Conservation (phyloP, 1,140 invertebrate species). For the Copidosoma floridanum region DNA sequence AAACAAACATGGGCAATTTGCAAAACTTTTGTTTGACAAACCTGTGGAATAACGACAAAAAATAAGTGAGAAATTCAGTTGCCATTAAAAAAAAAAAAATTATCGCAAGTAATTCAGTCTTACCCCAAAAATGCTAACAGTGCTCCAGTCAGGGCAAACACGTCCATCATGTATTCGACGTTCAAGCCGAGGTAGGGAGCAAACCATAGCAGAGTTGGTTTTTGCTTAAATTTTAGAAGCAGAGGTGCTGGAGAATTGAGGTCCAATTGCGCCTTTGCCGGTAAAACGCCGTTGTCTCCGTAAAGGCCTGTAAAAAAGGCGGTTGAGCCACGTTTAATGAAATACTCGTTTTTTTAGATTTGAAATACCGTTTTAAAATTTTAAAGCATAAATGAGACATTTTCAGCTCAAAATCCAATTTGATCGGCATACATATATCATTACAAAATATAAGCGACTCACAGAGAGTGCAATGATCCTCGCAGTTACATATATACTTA, state of each 20-base stretch:
- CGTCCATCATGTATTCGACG: slow-evolving; percentile 69
- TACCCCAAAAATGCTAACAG: slow-evolving; percentile 68
- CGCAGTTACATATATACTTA: too few species aligned
- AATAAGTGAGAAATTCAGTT: background rate
- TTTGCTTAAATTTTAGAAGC: slow-evolving; percentile 61
- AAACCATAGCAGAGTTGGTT: slow-evolving; percentile 71
- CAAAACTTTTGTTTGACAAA: slow-evolving; percentile 67
- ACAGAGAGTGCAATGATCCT: too few species aligned
- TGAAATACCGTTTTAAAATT: too few species aligned
- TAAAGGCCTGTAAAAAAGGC: slow-evolving; percentile 71
- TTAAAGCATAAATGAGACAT: too few species aligned
- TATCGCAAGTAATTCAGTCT: slow-evolving; percentile 18
- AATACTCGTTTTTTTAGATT: too few species aligned
- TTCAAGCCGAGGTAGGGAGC: slow-evolving; percentile 68
- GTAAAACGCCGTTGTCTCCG: slow-evolving; percentile 78
- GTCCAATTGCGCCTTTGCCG: slow-evolving; percentile 65
- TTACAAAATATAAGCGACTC: too few species aligned
- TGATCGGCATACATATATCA: too few species aligned
- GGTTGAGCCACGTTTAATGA: too few species aligned
- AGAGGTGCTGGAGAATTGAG: slow-evolving; percentile 52
- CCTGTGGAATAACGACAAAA: slow-evolving; percentile 59
- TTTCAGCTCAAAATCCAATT: too few species aligned
- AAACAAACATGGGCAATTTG: slow-evolving; percentile 62
- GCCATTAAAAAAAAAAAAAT: background rate
- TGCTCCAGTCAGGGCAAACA: slow-evolving; percentile 67